Evolutionary conservation across 2,888 invertebrate species (phyloP).

Genomic region (Galerucella calmariensis): DNA sequence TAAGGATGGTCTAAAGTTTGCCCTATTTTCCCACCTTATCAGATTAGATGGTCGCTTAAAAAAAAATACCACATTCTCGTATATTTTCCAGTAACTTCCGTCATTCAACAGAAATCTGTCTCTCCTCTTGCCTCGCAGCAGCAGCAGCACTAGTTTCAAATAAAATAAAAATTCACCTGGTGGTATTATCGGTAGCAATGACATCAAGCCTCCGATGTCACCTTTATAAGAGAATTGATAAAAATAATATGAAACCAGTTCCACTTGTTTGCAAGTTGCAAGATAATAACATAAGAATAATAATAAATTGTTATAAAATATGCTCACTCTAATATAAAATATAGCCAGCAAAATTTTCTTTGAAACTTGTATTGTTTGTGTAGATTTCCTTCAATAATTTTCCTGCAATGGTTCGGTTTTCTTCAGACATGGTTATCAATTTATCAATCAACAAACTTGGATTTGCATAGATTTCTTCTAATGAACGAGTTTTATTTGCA

Average conservation of each 20-base stretch:
- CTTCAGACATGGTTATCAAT: constrained; percentile 25
- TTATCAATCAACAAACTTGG: constrained; percentile 18
- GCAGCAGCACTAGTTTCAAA: not conserved
- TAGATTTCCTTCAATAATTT: constrained; percentile 25
- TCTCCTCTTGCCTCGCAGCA: too few species aligned
- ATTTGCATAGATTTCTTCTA: constrained; percentile 18
- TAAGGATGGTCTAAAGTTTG: too few species aligned
- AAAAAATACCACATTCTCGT: too few species aligned
- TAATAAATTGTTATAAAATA: not conserved
- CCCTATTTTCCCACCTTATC: too few species aligned
- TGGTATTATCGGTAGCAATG: not conserved
- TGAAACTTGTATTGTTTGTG: constrained; percentile 23
- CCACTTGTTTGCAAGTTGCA: constrained; percentile 26
- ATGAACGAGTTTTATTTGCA: too few species aligned
- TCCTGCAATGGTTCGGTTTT: constrained; percentile 25
- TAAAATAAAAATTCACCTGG: not conserved
- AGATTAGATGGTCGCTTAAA: too few species aligned
- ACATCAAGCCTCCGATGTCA: constrained; percentile 18
- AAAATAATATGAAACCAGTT: constrained; percentile 30
- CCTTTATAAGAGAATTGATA: constrained; percentile 39
- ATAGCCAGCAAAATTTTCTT: constrained; percentile 19
- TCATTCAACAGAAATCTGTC: too few species aligned
- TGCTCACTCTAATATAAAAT: constrained; percentile 26
- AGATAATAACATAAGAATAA: not conserved
- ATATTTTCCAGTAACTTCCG: too few species aligned